A percentile compares a stretch with the other conserved stretches of the same genome.
Conservation (phyloP, 2,888 invertebrate species). For the Urechis unicinctus region DNA sequence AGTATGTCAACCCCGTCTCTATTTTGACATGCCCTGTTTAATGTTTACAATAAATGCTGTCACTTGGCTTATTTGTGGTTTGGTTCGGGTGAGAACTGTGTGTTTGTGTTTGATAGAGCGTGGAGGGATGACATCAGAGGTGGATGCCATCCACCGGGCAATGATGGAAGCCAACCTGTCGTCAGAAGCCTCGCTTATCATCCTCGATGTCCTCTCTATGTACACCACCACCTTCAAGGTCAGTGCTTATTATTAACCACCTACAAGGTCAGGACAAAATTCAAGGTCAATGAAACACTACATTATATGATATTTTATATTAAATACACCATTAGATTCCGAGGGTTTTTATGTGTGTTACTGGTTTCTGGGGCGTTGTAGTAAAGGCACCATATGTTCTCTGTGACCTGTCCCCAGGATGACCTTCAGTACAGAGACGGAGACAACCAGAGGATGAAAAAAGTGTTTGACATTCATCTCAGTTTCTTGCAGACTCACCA, state of each 20-base stretch:
- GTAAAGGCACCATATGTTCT: too few relatives aligned
- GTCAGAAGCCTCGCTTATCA: conserved; percentile 81
- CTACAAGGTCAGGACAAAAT: background rate
- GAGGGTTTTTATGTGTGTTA: too few relatives aligned
- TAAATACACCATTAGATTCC: too few relatives aligned
- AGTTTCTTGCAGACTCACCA: conserved; percentile 82
- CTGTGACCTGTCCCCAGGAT: conserved; percentile 30
- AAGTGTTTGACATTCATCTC: conserved; percentile 78
- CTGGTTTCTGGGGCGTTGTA: too few relatives aligned
- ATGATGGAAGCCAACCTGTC: conserved; percentile 74
- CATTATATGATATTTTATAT: background rate
- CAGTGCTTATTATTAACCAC: background rate
- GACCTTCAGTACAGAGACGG: conserved; percentile 58
- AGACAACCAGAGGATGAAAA: conserved; percentile 71
- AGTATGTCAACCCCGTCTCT: too few relatives aligned
- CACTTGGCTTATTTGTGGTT: too few relatives aligned
- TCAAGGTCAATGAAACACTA: too few relatives aligned
- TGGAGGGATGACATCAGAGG: conserved; percentile 7
- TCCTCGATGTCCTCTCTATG: conserved; percentile 78
- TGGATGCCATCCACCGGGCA: conserved; percentile 55
- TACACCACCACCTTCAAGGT: conserved; percentile 73
- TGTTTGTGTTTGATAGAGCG: too few relatives aligned
- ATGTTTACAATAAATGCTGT: too few relatives aligned
- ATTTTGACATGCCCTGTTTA: too few relatives aligned
- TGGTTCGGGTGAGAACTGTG: too few relatives aligned